Evolutionary conservation across 2,888 invertebrate genomes (phyloP), one percentile per base, ranked within the genome.

Genomic region (Chirona hameri): DNA sequence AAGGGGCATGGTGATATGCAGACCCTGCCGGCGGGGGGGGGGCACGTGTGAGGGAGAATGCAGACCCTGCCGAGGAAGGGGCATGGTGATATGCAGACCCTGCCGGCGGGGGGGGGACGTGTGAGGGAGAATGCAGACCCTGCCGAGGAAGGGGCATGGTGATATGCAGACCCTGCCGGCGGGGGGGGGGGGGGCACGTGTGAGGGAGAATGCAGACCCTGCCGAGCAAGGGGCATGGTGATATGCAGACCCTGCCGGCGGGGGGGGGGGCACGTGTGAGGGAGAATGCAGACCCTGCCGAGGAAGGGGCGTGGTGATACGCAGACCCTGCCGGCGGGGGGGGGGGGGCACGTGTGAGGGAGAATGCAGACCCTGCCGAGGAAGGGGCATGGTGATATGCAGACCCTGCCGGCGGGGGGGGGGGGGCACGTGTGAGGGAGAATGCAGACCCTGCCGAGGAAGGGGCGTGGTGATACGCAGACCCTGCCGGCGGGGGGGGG

Each of bases 221-320:
- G 60, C 21, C n/a, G n/a, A n/a, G n/a, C n/a, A n/a, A n/a, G n/a
- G n/a, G n/a, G 88, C 90, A 91, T 91, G 0, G 89, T 90, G 3
- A 91, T 87, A 84, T 87, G 89, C 69, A 91, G 85, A 5, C 87
- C 88, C 89, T 90, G 84, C 52, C 15, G 52, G 52, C 52, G 52
- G 12, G 52, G 18, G 52, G n/a, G n/a, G n/a, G n/a, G n/a, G 1
- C 52, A 52, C 15, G 52, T 52, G 15, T 1, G 39, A 7, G 39
- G 39, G 39, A 39, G 39, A 39, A 84, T 65, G 39, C 84, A 82
- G 81, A 69, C n/a, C 60, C 9, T n/a, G 60, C 21, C n/a, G n/a
- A n/a, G n/a, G n/a, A n/a, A n/a, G n/a, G n/a, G n/a, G 88, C 90
- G 91, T 91, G 0, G 89, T 90, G 3, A 91, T 87, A 84, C 87